A percentile compares a stretch with the other conserved stretches of the same genome.
Conservation (phyloP, 2,888 invertebrate genomes). For the Hetaerina titia region DNA sequence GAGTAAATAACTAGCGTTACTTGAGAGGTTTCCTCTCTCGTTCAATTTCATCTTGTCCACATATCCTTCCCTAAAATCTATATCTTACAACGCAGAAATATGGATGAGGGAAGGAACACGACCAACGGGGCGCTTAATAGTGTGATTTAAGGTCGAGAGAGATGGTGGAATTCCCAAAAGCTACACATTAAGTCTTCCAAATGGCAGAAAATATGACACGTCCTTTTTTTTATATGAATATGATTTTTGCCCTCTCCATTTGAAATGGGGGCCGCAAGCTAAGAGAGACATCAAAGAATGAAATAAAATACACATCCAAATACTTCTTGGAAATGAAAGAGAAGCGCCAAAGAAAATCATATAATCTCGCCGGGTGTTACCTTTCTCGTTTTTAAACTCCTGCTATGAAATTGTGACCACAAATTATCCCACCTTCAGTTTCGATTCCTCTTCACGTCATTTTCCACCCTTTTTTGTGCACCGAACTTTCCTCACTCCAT, state of each 20-base stretch:
- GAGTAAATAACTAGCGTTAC: not conserved
- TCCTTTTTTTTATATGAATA: not conserved
- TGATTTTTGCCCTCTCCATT: not conserved
- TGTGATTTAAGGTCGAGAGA: constrained; percentile 5
- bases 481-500: not conserved
- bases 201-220: not conserved
- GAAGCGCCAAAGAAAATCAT: constrained; percentile 1
- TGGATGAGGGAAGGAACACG: not conserved
- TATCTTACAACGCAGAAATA: not conserved
- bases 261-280: not conserved
- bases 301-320: constrained; percentile 27
- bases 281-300: constrained; percentile 23
- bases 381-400: not conserved
- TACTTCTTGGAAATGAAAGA: not conserved
- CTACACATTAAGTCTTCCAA: not conserved
- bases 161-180: not conserved
- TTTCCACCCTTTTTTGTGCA: constrained; percentile 9
- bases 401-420: constrained; percentile 40
- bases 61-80: not conserved
- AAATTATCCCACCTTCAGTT: constrained; percentile 37
- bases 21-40: not conserved
- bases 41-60: not conserved
- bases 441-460: not conserved
- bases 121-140: not conserved
- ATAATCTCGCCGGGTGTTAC: constrained; percentile 2